Evolutionary conservation across 2,888 invertebrate genomes (phyloP), one percentile per base, ranked within the genome.

Genomic region (Chymomyza fuscimana): DNA sequence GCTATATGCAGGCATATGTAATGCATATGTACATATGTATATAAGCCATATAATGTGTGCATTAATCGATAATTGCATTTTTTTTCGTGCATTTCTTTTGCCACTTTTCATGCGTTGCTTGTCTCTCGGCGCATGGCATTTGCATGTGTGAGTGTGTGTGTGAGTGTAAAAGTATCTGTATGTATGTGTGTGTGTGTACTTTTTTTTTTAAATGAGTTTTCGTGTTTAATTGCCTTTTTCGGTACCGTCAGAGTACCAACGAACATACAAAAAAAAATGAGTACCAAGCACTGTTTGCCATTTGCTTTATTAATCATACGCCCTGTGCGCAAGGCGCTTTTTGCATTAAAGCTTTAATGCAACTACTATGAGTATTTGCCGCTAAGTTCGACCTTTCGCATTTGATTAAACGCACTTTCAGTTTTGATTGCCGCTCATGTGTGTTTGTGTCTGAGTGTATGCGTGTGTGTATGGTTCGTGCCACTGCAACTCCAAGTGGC

Each of bases 21-120:
- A 51, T 51, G 51, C 51, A 51, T 15, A 51, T 51, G 63, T 50
- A 32, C 46, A 61, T 12, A 61, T 59, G 58, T 73, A 69, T 74
- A 73, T 78, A 87, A 71, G 81, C 75, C 78, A 86, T 83, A 81
- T 80, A 88, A 88, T 88, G 85, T 86, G 82, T 74, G 80, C 87
- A 86, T 86, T 86, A 86, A 86, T 86, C 85, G 88, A 86, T 86
- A 86, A 86, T 88, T 86, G 85, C 87, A 86, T 86, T 86, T 81
- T 79, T 77, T 46, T 68, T 76, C 76, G 73, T 80, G 63, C 82
- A 82, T 86, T 88, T 87, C 81, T 81, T 85, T 86, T 81, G 73
- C 82, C 74, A 74, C 73, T 80, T 82, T 87, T 76, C 79, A 82
- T 83, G 77, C 77, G 74, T 78, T 87, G 69, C 69, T 77, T 86